Base-by-base conservation (phyloP, 2,888 invertebrate species). In the Caenorhabditis sp. region DNA sequence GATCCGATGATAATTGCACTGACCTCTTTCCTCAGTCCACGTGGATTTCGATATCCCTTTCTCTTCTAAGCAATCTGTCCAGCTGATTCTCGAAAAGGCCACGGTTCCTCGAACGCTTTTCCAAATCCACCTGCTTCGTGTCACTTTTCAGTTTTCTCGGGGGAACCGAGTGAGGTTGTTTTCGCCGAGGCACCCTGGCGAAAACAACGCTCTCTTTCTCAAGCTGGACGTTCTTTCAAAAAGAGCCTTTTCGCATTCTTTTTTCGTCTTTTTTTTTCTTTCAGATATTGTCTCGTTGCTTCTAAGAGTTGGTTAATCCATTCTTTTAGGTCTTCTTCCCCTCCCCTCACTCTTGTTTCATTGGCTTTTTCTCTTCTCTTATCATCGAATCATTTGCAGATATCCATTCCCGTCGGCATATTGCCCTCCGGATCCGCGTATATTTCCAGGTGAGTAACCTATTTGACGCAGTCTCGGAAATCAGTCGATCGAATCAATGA, bases 381-480 rank as follows among this genome's bases (percentile, higher is more conserved):
- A 2, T 18, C 40, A 11, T 9, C 47, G 1, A 58, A 15, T 24
- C 60, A 40, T 22, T 37, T 60, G 11, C 60, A 60, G 60, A 9
- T 60, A 60, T 40, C 37, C 40, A 28, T 8, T 20, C 32, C 50
- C 32, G n/a, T 35, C 37, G 32, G 35, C 32, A 32, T 32, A 26
- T 22, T 44, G 61, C 20, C 18, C 56, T 18, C 4, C 56, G 35
- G 35, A 55, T n/a, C 15, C 11, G 6, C 18, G 18, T n/a, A 61
- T 61, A 47, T 24, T 22, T 26, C 44, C 61, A 61, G 60, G 60
- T 61, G 22, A 40, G 18, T 61, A 22, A 26, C 26, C 58, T 11
- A n/a, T 1, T 24, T 24, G 11, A 1, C 15, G 40, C 40, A 15
- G 40, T 15, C 15, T 40, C 15, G 40, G n/a, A 32, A 13, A 40